A percentile compares a stretch with the other conserved stretches of the same genome.
Evolutionary conservation across 2,113 vertebrate species (phyloP).

Genomic region (Muscicapa adusta): DNA sequence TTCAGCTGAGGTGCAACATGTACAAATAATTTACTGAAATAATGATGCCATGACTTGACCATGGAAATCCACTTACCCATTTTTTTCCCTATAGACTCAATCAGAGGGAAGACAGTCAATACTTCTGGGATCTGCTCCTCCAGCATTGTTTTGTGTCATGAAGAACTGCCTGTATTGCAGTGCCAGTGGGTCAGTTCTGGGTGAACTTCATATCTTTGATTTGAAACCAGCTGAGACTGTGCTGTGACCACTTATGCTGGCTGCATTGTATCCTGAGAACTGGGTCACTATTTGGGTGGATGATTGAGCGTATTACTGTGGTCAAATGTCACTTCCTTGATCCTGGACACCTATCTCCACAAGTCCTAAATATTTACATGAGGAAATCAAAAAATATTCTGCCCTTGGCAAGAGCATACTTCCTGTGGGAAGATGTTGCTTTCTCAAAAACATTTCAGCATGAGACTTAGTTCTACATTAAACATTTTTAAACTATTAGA

Average conservation of each 20-base stretch:
- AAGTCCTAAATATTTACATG: background rate
- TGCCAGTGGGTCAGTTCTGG: background rate
- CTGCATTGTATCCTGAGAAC: background rate
- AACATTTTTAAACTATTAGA: background rate
- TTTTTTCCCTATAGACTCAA: background rate
- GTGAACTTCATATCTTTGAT: background rate
- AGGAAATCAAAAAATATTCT: background rate
- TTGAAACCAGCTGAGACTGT: background rate
- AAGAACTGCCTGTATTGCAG: background rate
- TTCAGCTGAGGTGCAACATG: accelerated
- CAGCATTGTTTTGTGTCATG: background rate
- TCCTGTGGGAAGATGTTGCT: background rate
- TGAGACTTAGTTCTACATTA: background rate
- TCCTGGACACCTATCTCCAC: background rate
- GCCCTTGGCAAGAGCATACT: background rate
- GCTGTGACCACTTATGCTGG: background rate
- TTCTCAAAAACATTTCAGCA: background rate
- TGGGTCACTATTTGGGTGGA: background rate
- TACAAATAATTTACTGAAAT: background rate
- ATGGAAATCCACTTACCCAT: background rate
- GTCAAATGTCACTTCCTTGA: background rate
- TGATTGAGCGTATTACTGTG: background rate
- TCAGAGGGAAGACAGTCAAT: background rate
- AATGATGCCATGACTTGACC: background rate
- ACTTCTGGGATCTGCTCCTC: background rate